Evolutionary conservation across 1,140 invertebrate genomes (phyloP).

Genomic region (Bombus sibiricus): DNA sequence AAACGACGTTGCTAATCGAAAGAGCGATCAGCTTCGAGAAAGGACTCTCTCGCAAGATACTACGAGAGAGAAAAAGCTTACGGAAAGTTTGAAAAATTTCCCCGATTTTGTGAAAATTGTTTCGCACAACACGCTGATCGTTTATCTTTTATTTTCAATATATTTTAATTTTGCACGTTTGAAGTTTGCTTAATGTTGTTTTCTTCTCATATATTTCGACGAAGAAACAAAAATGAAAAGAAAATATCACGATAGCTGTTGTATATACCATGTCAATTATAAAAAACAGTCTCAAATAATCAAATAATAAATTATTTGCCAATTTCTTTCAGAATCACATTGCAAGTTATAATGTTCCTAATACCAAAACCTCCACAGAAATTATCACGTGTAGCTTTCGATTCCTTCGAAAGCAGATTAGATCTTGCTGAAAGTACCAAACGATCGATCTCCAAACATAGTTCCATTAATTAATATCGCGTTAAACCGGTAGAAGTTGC

Average conservation of each 20-base stretch:
- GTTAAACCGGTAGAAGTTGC: background rate
- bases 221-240: too few relatives aligned
- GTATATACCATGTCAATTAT: too few relatives aligned
- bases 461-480: background rate
- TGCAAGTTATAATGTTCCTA: background rate
- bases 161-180: too few relatives aligned
- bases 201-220: too few relatives aligned
- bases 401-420: background rate
- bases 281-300: too few relatives aligned
- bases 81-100: background rate
- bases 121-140: background rate
- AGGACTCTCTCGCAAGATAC: background rate
- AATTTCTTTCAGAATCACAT: background rate
- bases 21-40: conserved; percentile 19
- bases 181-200: too few relatives aligned
- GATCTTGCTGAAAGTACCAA: background rate
- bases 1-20: conserved; percentile 25
- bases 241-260: too few relatives aligned
- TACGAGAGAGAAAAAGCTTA: background rate
- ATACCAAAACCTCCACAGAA: background rate
- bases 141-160: too few relatives aligned
- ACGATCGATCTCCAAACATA: background rate
- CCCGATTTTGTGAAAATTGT: background rate
- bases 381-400: too few relatives aligned
- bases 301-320: background rate